phyloP scores from a whole-genome alignment of 2,888 invertebrate genomes.

The Gymnosoma rotundatum region DNA sequence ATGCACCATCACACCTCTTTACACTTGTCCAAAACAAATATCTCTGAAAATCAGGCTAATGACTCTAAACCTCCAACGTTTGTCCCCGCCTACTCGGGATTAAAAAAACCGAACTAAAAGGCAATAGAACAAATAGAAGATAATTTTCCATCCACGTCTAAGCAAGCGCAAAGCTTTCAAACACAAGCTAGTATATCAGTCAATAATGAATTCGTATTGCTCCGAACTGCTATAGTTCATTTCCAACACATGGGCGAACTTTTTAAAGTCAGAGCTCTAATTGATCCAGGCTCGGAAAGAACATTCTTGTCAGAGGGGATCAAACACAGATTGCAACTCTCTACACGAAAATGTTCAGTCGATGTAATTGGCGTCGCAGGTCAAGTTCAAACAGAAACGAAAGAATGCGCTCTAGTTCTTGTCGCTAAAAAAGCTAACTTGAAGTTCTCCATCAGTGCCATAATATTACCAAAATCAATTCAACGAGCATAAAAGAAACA shows the following conservation, averaged over 20 bases:
- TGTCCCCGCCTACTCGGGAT: too few species aligned
- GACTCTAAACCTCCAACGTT: background rate
- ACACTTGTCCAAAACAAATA: too few species aligned
- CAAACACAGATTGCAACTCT: background rate
- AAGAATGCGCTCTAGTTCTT: constrained; percentile 9
- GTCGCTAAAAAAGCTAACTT: background rate
- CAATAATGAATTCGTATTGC: background rate
- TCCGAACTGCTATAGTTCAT: constrained; percentile 40
- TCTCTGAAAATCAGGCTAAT: too few species aligned
- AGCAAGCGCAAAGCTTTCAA: background rate
- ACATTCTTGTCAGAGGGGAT: constrained; percentile 25
- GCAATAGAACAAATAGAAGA: background rate
- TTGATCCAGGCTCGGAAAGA: constrained; percentile 49
- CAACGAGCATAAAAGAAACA: too few species aligned
- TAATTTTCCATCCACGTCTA: background rate
- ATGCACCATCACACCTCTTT: too few species aligned
- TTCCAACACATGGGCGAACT: constrained; percentile 11
- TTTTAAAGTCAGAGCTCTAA: constrained; percentile 24
- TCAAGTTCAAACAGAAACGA: constrained; percentile 2
- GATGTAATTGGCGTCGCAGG: constrained; percentile 36
- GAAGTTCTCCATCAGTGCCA: background rate
- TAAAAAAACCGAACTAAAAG: too few species aligned
- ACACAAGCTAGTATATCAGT: background rate
- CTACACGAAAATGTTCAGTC: background rate
- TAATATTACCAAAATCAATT: background rate